Evolutionary conservation across 2,888 invertebrate genomes (phyloP).

Genomic region (Eupsilia transversa): DNA sequence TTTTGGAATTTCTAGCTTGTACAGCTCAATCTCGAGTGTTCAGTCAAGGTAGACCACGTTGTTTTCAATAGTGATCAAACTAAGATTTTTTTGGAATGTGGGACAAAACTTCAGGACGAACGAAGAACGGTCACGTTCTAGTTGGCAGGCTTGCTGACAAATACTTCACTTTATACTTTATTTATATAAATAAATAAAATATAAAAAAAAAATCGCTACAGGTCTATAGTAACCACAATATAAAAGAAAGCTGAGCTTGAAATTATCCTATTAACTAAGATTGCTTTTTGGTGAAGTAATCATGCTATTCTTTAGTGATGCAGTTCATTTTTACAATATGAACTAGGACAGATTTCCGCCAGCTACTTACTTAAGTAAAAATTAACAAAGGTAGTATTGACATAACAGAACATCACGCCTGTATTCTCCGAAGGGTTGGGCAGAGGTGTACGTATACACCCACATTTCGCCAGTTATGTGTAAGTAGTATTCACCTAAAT

Average conservation of each 20-base stretch:
- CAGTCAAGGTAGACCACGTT: too few relatives aligned
- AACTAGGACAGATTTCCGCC: background rate
- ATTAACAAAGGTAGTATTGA: background rate
- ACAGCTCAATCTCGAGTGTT: too few relatives aligned
- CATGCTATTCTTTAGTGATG: background rate
- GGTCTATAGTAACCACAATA: background rate
- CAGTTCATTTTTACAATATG: background rate
- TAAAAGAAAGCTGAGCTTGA: background rate
- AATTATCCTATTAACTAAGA: background rate
- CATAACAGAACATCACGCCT: too few relatives aligned
- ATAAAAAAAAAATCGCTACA: too few relatives aligned
- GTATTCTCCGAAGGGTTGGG: too few relatives aligned
- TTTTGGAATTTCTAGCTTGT: conserved; percentile 22
- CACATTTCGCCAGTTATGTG: too few relatives aligned
- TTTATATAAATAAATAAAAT: too few relatives aligned
- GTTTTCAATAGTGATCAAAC: too few relatives aligned
- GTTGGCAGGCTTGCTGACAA: background rate
- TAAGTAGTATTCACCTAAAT: background rate
- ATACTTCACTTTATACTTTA: too few relatives aligned
- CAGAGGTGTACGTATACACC: too few relatives aligned
- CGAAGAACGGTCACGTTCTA: conserved; percentile 14
- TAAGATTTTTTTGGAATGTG: too few relatives aligned
- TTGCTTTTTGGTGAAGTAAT: background rate
- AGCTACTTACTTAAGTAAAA: background rate
- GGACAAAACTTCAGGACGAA: too few relatives aligned